Percentiles rank a stretch among this genome's conserved stretches.
Conservation (phyloP, 2,888 invertebrate genomes). For the Chrysolina haemoptera region DNA sequence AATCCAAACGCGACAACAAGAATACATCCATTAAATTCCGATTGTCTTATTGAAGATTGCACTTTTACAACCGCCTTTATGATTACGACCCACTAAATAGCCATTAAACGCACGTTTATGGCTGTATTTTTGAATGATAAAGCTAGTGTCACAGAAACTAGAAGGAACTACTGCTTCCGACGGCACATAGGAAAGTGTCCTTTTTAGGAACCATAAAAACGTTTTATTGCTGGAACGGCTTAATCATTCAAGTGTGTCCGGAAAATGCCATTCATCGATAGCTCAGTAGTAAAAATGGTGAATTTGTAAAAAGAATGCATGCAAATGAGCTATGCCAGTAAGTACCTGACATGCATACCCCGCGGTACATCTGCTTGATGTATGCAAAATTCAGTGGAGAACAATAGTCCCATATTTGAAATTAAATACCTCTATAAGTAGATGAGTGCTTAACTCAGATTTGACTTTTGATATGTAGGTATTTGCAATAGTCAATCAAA, state of each 20-base stretch:
- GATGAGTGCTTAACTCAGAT: too few species aligned
- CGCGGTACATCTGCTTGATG: not conserved
- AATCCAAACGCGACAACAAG: not conserved
- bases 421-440: too few species aligned
- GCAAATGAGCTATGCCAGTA: not conserved
- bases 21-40: conserved; percentile 36
- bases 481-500: too few species aligned
- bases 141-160: conserved; percentile 20
- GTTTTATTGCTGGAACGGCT: conserved; percentile 53
- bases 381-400: not conserved
- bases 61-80: conserved; percentile 67
- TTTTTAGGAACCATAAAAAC: conserved; percentile 49
- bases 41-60: conserved; percentile 48
- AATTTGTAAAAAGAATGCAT: not conserved
- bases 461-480: too few species aligned
- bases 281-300: not conserved
- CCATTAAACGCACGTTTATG: conserved; percentile 67
- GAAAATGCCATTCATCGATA: conserved; percentile 5
- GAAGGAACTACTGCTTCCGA: conserved; percentile 25
- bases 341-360: not conserved
- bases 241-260: conserved; percentile 13
- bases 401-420: not conserved
- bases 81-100: conserved; percentile 67
- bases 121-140: conserved; percentile 60
- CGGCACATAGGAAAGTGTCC: conserved; percentile 24